Base-by-base conservation (phyloP, 2,113 vertebrate genomes). In the Xiphophorus maculatus region DNA sequence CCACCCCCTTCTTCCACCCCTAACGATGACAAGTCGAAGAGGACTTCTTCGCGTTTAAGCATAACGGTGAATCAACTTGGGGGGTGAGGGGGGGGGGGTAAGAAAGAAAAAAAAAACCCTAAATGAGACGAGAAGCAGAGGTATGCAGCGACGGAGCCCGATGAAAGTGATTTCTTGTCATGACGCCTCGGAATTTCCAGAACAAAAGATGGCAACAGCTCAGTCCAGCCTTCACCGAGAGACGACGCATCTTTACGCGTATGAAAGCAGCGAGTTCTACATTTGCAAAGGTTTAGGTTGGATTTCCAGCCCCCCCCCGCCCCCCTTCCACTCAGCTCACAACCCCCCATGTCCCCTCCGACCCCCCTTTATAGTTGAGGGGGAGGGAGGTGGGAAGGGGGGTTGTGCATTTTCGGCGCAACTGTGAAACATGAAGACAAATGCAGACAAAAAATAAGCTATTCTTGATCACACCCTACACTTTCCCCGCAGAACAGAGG, bases 401-500 rank as follows among this genome's bases (percentile, higher is more conserved):
- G 61, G 68, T 11, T 37, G 62, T 62, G 62, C 30, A 2, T 61
- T 66, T 75, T 66, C 8, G 12, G 28, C 66, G 42, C 68, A 54
- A 71, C 22, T 42, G 69, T 86, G 71, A 77, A 88, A 89, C 90
- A 94, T 90, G 88, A 81, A 84, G 83, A 91, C 79, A 93, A 90
- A 93, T 92, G 90, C 91, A 90, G 90, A 76, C 74, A 74, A 48
- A 29, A 80, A 81, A 90, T 80, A 84, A 90, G 88, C 84, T 86
- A 81, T 9, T 74, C 73, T 80, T 69, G 95, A 95, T 95, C 94
- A 94, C 94, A 96, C 95, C 95, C 96, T 95, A 91, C 91, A 93
- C 85, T 90, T 37, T 94, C 22, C 51, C 3, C 22, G 94, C 95
- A 96, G 94, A 95, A 96, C 93, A 87, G 88, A 93, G 93, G 79